A percentile compares a stretch with the other conserved stretches of the same genome.
Conservation (phyloP, 1,140 invertebrate genomes). For the Tribolium madens region DNA sequence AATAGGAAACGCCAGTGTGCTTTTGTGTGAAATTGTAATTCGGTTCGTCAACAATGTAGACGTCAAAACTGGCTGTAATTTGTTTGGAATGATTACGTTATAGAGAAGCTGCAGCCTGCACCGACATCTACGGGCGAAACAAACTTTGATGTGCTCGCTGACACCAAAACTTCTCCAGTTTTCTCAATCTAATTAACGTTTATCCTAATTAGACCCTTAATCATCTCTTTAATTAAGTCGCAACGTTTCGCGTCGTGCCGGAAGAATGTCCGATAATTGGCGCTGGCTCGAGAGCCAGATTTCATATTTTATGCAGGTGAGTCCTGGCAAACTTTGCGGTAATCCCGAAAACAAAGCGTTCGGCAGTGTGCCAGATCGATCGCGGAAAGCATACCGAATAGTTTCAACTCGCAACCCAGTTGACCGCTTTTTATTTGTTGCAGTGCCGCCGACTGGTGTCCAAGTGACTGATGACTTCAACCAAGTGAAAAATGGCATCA, state of each 20-base stretch:
- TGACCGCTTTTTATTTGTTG: slow-evolving; percentile 54
- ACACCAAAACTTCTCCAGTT: slow-evolving; percentile 12
- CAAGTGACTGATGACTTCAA: slow-evolving; percentile 63
- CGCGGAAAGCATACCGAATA: slow-evolving; percentile 1
- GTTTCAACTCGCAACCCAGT: slow-evolving; percentile 7
- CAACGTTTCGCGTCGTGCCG: slow-evolving; percentile 5
- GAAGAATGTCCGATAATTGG: neutral
- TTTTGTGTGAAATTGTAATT: slow-evolving; percentile 26
- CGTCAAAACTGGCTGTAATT: slow-evolving; percentile 34
- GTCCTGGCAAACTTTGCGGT: slow-evolving; percentile 30
- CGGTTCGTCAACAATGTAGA: slow-evolving; percentile 10
- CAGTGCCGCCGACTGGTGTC: slow-evolving; percentile 63
- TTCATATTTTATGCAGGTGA: slow-evolving; percentile 30
- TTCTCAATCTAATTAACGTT: slow-evolving; percentile 33
- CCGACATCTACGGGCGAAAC: neutral
- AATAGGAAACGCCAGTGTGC: slow-evolving; percentile 3
- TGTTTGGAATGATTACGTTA: slow-evolving; percentile 21
- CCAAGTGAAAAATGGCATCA: slow-evolving; percentile 64
- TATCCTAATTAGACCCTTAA: slow-evolving; percentile 20
- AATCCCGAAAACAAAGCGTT: slow-evolving; percentile 29
- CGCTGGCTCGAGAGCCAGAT: neutral
- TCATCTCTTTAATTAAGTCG: slow-evolving; percentile 36
- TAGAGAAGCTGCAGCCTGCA: slow-evolving; percentile 11
- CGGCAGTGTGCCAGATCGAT: slow-evolving; percentile 34
- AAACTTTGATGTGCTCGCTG: slow-evolving; percentile 32